Evolutionary conservation across 1,140 invertebrate genomes (phyloP).

Genomic region (Ceratina calcarata): DNA sequence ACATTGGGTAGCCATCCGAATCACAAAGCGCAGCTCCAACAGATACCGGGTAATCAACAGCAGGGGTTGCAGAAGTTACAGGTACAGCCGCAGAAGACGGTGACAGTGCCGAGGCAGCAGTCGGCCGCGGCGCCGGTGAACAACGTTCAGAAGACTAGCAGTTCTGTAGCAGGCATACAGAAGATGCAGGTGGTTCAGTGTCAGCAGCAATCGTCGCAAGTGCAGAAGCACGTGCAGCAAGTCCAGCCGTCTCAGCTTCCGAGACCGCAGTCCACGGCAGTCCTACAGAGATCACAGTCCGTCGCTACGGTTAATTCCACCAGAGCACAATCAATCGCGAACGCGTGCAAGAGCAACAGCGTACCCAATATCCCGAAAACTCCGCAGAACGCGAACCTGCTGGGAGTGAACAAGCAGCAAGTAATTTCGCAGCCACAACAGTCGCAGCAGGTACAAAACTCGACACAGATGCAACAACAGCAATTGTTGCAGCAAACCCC

Average conservation of each 20-base stretch:
- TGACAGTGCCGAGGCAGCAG: constrained; percentile 55
- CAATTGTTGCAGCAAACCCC: constrained; percentile 50
- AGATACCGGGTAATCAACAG: constrained; percentile 43
- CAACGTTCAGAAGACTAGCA: constrained; percentile 69
- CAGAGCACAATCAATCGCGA: constrained; percentile 68
- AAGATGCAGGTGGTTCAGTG: constrained; percentile 66
- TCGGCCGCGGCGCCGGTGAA: constrained; percentile 43
- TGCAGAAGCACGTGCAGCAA: constrained; percentile 48
- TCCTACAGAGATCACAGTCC: constrained; percentile 69
- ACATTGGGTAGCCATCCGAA: constrained; percentile 58
- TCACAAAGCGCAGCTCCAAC: constrained; percentile 66
- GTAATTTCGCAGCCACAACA: constrained; percentile 33
- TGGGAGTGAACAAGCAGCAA: constrained; percentile 41
- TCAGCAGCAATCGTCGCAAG: constrained; percentile 46
- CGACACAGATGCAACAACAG: constrained; percentile 59
- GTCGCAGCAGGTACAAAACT: constrained; percentile 35
- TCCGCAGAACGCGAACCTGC: constrained; percentile 56
- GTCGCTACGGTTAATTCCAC: constrained; percentile 54
- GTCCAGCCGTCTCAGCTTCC: constrained; percentile 54
- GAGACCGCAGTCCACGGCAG: constrained; percentile 51
- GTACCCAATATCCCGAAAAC: constrained; percentile 69
- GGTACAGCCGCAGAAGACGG: constrained; percentile 54
- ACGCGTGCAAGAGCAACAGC: constrained; percentile 76
- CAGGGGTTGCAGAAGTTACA: constrained; percentile 64
- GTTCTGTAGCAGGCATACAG: constrained; percentile 72